These are phyloP conservation scores for Tychaedon coryphoeus DNA, from an alignment of 2,113 vertebrate genomes.

Conservation along the genomic window DNA sequence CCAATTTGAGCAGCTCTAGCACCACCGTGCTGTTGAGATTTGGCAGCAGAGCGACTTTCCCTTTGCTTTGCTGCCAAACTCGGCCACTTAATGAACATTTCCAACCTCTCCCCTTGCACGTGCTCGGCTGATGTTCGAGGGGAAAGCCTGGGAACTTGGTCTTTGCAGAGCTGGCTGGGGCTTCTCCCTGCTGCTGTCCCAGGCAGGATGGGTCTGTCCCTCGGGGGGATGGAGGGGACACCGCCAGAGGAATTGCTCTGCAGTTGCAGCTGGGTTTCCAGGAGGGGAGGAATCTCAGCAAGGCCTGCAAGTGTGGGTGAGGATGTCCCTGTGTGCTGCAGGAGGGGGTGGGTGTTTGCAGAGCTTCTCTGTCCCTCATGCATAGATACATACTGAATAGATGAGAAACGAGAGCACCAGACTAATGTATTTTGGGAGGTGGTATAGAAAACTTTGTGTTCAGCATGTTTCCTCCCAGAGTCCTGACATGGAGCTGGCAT, in stretches of 20 bases:
- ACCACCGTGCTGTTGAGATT: slow-evolving; percentile 39
- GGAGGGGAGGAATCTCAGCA: not conserved
- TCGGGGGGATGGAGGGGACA: not conserved
- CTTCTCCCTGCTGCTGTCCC: not conserved
- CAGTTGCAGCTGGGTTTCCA: not conserved
- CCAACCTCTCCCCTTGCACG: not conserved
- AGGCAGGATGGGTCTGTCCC: not conserved
- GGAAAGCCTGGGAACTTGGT: not conserved
- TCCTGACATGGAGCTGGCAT: not conserved
- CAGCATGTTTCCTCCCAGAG: not conserved
- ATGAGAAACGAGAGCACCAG: not conserved
- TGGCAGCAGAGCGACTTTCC: slow-evolving; percentile 18
- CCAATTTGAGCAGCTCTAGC: slow-evolving; percentile 32
- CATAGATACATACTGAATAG: accelerated
- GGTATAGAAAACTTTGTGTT: not conserved
- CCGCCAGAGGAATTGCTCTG: not conserved
- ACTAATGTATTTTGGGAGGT: accelerated
- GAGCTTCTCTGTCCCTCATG: not conserved
- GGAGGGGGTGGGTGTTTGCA: not conserved
- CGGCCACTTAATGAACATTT: not conserved
- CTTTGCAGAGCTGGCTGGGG: not conserved
- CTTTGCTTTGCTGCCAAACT: slow-evolving; percentile 31
- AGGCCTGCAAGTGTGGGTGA: not conserved
- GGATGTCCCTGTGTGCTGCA: not conserved
- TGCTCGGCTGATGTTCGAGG: not conserved